Evolutionary conservation across 2,113 vertebrate species (phyloP), one percentile per base, ranked within the genome.

Genomic region (Urocitellus parryii): DNA sequence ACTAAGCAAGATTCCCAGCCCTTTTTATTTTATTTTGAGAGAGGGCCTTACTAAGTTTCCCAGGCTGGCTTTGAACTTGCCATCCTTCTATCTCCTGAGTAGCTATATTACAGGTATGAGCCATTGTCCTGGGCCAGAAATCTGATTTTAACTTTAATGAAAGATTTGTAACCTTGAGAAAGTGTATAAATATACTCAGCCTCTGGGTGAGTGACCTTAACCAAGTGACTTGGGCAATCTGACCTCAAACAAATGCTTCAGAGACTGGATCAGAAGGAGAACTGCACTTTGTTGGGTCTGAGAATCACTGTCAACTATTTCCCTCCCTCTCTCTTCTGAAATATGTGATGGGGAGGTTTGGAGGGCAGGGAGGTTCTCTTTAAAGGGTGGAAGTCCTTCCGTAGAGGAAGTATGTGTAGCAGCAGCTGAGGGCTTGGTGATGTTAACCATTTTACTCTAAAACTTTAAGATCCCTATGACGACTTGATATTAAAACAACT

Each of bases 401-500:
- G 78, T 8, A 37, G 12, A 45, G 67, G 58, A 76, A 73, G 1
- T 51, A 76, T 0, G 7, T 9, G 16, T 11, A 34, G 56, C 8
- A 68, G 11, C 2, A 51, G 32, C 8, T 76, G 84, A 39, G 37
- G 37, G 29, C 82, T 56, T 91, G 67, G 76, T 51, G 45, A 67
- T 32, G 22, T 7, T 61, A 39, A 87, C 29, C 20, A 37, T 90
- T 82, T 72, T 53, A 80, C 6, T 94, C 68, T 45, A 86, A 85
- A 93, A 58, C 48, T 70, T 84, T 14, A 95, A 74, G 42, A 89
- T 79, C 78, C 77, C 79, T 97, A 93, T 88, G 96, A 78, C 25
- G 81, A 96, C 92, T 78, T 95, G 97, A 97, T 94, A 89, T 42
- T 37, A 61, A 96, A 91, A 83, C 22, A 39, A 90, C 96, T 93